Percentiles rank a stretch among this genome's conserved stretches.
These are phyloP conservation scores for Tetragnatha versicolor DNA, from an alignment of 1,140 invertebrate genomes.

Conservation along the genomic window DNA sequence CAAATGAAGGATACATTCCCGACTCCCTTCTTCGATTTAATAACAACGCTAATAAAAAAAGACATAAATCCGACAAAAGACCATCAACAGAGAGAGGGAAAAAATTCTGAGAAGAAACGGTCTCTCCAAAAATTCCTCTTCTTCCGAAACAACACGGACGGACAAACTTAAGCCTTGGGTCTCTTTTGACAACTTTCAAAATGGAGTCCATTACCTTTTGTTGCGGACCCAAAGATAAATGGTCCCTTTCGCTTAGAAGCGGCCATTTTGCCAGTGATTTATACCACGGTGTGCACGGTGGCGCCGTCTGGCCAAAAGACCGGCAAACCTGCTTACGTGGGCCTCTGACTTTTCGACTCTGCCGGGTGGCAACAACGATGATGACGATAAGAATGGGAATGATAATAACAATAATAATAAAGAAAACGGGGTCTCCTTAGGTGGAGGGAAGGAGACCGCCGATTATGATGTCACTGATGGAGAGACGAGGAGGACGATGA, in stretches of 20 bases:
- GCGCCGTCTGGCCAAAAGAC: constrained; percentile 41
- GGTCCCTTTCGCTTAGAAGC: constrained; percentile 5
- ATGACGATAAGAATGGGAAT: too few relatives aligned
- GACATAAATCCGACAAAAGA: too few relatives aligned
- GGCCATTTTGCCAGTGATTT: constrained; percentile 48
- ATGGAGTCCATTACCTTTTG: constrained; percentile 50
- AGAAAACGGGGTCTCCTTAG: background rate
- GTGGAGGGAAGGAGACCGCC: background rate
- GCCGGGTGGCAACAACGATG: background rate
- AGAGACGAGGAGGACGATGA: too few relatives aligned
- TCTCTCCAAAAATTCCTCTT: too few relatives aligned
- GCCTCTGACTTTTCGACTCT: constrained; percentile 22
- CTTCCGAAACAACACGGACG: too few relatives aligned
- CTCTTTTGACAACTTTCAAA: constrained; percentile 41
- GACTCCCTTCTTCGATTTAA: too few relatives aligned
- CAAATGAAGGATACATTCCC: too few relatives aligned
- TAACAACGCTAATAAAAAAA: too few relatives aligned
- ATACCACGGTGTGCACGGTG: constrained; percentile 35
- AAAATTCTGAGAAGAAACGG: too few relatives aligned
- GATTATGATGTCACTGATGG: constrained; percentile 45
- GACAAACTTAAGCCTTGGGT: too few relatives aligned
- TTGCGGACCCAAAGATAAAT: constrained; percentile 29
- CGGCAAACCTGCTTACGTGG: constrained; percentile 23
- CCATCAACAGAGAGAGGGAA: too few relatives aligned
- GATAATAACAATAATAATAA: too few relatives aligned